These are phyloP conservation scores for Caenorhabditis angaria DNA, from an alignment of 2,888 invertebrate species.

Conservation along the genomic window DNA sequence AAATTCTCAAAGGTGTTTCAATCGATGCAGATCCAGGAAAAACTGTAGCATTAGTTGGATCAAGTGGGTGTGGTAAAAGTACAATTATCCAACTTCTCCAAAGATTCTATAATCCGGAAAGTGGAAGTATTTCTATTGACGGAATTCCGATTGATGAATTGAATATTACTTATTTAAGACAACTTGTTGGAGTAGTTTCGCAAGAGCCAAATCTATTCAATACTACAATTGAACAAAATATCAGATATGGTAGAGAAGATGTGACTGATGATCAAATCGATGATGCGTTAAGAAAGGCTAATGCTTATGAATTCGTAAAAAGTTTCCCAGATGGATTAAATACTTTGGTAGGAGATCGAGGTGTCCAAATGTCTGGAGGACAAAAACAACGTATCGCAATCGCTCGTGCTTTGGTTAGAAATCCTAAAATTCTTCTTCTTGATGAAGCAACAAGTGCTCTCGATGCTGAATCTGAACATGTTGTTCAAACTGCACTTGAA, in stretches of 20 bases:
- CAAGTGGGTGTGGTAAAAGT: conserved; percentile 64
- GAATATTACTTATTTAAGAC: conserved; percentile 75
- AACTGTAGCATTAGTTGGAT: conserved; percentile 66
- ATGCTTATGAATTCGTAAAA: conserved; percentile 74
- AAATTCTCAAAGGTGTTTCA: conserved; percentile 61
- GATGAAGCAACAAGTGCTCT: conserved; percentile 65
- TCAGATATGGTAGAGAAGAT: conserved; percentile 72
- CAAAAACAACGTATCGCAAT: conserved; percentile 75
- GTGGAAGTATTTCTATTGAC: conserved; percentile 73
- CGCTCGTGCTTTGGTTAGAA: conserved; percentile 71
- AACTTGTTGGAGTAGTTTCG: conserved; percentile 72
- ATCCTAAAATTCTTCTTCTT: conserved; percentile 57
- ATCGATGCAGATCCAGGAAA: conserved; percentile 61
- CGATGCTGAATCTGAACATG: conserved; percentile 58
- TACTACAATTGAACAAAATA: conserved; percentile 75
- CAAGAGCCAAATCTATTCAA: conserved; percentile 78
- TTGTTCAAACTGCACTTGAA: conserved; percentile 62
- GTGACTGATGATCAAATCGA: conserved; percentile 57
- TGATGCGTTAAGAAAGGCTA: conserved; percentile 72
- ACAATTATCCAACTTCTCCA: conserved; percentile 62
- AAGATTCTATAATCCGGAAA: conserved; percentile 61
- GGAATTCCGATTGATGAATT: conserved; percentile 73
- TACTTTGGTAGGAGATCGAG: conserved; percentile 74
- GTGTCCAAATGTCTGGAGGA: conserved; percentile 74
- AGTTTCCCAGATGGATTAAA: conserved; percentile 71